phyloP scores from a whole-genome alignment of 2,888 invertebrate species.

The Chrysina gloriosa region DNA sequence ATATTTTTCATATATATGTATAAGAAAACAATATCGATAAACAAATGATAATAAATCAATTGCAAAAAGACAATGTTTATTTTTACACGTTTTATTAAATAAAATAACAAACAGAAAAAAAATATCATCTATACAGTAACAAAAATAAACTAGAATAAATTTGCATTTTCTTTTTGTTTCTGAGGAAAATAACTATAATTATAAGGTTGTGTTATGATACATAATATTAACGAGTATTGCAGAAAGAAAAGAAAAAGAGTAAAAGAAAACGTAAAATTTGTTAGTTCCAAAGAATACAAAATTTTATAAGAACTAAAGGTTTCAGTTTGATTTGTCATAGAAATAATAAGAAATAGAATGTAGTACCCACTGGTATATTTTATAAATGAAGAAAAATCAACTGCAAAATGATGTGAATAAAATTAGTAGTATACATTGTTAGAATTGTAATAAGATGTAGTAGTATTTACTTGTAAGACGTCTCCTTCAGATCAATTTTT shows the following conservation, averaged over 20 bases:
- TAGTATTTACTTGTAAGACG: not conserved
- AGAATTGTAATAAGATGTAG: no score
- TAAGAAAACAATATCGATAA: constrained; percentile 14
- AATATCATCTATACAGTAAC: constrained; percentile 43
- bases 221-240: constrained; percentile 34
- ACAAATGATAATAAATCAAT: constrained; percentile 14
- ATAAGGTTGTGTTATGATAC: constrained; percentile 25
- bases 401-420: no score
- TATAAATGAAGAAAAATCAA: no score
- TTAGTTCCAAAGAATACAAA: not conserved
- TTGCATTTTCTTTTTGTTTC: constrained; percentile 34
- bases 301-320: not conserved
- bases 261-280: not conserved
- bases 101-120: constrained; percentile 41
- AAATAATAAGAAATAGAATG: not conserved
- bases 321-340: not conserved
- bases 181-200: constrained; percentile 16
- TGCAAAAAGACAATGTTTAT: constrained; percentile 31
- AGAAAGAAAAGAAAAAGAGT: constrained; percentile 16
- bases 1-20: constrained; percentile 20
- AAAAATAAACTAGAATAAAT: constrained; percentile 41
- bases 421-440: no score
- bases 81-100: constrained; percentile 39
- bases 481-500: not conserved
- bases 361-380: not conserved